phyloP scores from a whole-genome alignment of 2,888 invertebrate species.

The Oligia latruncula region DNA sequence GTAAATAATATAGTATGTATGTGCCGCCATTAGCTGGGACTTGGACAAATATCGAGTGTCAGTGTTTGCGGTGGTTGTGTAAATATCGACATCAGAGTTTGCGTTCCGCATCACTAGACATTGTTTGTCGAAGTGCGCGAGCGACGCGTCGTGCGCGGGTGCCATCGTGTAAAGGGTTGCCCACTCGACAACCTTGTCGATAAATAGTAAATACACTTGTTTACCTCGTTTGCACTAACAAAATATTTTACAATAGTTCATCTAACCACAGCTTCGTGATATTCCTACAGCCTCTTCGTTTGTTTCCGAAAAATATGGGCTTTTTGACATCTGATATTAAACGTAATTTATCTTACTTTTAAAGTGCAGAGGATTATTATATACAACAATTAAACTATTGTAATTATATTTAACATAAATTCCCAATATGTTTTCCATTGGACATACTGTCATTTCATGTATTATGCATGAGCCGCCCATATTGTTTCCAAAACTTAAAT shows the following conservation, averaged over 20 bases:
- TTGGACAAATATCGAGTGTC: slow-evolving; percentile 87
- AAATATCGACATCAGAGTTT: slow-evolving; percentile 89
- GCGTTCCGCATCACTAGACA: slow-evolving; percentile 90
- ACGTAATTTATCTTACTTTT: slow-evolving; percentile 57
- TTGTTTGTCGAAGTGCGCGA: slow-evolving; percentile 83
- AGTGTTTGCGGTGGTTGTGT: slow-evolving; percentile 85
- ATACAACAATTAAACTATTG: slow-evolving; percentile 82
- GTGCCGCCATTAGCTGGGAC: slow-evolving; percentile 86
- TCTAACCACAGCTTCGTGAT: slow-evolving; percentile 66
- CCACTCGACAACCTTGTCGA: slow-evolving; percentile 85
- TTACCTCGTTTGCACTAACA: slow-evolving; percentile 83
- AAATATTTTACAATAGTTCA: slow-evolving; percentile 78
- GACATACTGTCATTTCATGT: slow-evolving; percentile 78
- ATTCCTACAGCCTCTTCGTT: slow-evolving; percentile 44
- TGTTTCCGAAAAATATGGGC: slow-evolving; percentile 31
- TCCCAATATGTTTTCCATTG: slow-evolving; percentile 82
- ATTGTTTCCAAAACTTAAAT: slow-evolving; percentile 87
- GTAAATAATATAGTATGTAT: slow-evolving; percentile 75
- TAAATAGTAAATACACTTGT: slow-evolving; percentile 82
- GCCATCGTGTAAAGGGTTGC: slow-evolving; percentile 86
- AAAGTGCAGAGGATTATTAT: slow-evolving; percentile 58
- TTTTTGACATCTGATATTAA: slow-evolving; percentile 45
- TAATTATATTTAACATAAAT: slow-evolving; percentile 84
- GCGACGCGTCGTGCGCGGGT: slow-evolving; percentile 77
- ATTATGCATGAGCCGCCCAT: slow-evolving; percentile 84